Evolutionary conservation across 2,113 vertebrate genomes (phyloP).

Genomic region (Rhabdomys dilectus): DNA sequence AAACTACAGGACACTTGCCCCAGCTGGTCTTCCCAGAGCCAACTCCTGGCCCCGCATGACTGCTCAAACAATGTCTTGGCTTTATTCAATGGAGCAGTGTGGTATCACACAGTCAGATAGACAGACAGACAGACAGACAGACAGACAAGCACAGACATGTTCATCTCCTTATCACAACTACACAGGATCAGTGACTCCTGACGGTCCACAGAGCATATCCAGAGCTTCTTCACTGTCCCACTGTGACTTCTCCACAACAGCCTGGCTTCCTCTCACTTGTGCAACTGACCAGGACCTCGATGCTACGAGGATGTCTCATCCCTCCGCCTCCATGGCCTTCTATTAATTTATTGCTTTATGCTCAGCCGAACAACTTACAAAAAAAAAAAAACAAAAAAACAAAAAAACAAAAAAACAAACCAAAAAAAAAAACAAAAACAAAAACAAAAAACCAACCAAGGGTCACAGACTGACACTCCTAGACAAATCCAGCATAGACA

Average conservation of each 20-base stretch:
- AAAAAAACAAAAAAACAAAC: too few species aligned
- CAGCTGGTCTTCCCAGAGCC: not conserved
- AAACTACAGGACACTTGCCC: not conserved
- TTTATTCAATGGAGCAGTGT: not conserved
- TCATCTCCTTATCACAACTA: not conserved
- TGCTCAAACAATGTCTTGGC: not conserved
- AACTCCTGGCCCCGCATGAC: not conserved
- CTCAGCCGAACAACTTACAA: not conserved
- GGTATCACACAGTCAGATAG: not conserved
- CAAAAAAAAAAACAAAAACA: too few species aligned
- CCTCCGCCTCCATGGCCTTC: not conserved
- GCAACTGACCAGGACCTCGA: rapidly evolving
- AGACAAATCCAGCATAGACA: not conserved
- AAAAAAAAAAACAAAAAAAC: too few species aligned
- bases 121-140: not conserved
- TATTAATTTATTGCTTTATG: not conserved
- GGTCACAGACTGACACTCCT: not conserved
- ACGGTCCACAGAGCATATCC: rapidly evolving
- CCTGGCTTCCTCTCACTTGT: not conserved
- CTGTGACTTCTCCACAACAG: rapidly evolving
- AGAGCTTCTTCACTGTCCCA: too few species aligned
- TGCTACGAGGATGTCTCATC: not conserved
- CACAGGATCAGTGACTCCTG: too few species aligned
- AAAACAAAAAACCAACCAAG: not conserved
- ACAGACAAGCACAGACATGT: not conserved